phyloP scores from a whole-genome alignment of 2,888 invertebrate species.

The Acanthoscelides obtectus region DNA sequence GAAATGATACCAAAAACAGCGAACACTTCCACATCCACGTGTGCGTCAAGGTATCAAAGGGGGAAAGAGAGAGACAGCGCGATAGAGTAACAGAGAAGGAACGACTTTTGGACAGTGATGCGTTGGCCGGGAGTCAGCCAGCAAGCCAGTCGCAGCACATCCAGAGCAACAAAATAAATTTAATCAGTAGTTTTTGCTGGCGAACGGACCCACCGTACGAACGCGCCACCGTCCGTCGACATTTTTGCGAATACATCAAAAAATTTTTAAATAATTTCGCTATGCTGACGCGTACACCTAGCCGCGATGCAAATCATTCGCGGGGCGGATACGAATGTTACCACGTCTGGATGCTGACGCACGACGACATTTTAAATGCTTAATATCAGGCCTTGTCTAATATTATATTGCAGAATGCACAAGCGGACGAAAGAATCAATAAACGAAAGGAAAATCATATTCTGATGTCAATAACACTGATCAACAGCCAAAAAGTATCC shows the following conservation, averaged over 20 bases:
- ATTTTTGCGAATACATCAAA: slow-evolving; percentile 15
- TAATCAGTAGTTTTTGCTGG: background rate
- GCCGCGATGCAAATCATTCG: background rate
- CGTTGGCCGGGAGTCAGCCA: background rate
- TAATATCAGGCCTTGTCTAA: no score
- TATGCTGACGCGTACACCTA: background rate
- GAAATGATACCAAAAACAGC: no score
- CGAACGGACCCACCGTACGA: background rate
- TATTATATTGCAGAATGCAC: no score
- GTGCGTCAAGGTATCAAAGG: background rate
- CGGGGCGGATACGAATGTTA: background rate
- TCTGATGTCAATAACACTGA: no score
- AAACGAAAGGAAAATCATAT: no score
- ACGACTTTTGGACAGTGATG: background rate
- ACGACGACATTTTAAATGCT: no score
- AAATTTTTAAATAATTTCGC: slow-evolving; percentile 29
- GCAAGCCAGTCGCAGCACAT: background rate
- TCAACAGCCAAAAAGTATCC: no score
- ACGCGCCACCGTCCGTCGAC: slow-evolving; percentile 2
- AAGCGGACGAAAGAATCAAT: no score
- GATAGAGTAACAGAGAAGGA: background rate
- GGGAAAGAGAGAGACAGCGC: no score
- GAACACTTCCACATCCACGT: no score
- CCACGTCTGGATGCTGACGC: no score
- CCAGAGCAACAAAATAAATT: background rate